Percentiles rank a stretch among this genome's conserved stretches.
phyloP scores from a whole-genome alignment of 2,888 invertebrate genomes.

The Neoaliturus tenellus region DNA sequence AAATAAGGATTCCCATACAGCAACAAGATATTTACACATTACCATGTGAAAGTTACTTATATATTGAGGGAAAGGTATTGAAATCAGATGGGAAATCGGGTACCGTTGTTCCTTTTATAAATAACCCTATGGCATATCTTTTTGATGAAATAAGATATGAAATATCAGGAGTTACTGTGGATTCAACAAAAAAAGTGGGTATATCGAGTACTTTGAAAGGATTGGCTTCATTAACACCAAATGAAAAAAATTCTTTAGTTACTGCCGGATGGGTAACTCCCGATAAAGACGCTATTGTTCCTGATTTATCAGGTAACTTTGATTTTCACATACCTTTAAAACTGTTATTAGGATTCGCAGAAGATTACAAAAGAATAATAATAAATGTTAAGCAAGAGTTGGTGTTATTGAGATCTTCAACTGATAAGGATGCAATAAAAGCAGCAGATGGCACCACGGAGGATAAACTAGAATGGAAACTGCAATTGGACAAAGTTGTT shows the following conservation, averaged over 20 bases:
- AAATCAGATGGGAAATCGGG: constrained; percentile 15
- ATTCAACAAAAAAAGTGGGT: constrained; percentile 54
- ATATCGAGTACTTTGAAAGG: constrained; percentile 56
- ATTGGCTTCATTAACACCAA: constrained; percentile 10
- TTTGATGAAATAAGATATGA: constrained; percentile 57
- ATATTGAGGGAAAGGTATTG: constrained; percentile 58
- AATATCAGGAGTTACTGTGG: constrained; percentile 56
- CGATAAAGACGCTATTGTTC: neutral
- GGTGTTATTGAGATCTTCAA: constrained; percentile 67
- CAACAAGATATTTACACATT: constrained; percentile 67
- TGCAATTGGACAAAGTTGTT: constrained; percentile 63
- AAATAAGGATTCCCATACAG: constrained; percentile 69
- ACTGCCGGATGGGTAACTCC: constrained; percentile 15
- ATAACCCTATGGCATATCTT: constrained; percentile 52
- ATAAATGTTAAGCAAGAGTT: constrained; percentile 71
- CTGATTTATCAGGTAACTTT: constrained; percentile 65
- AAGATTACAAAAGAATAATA: constrained; percentile 70
- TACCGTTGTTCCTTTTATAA: constrained; percentile 34
- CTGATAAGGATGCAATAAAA: constrained; percentile 67
- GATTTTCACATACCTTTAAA: constrained; percentile 68
- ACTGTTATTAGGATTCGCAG: constrained; percentile 69
- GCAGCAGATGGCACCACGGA: constrained; percentile 46
- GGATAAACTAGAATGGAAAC: constrained; percentile 45
- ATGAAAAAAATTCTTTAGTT: constrained; percentile 1
- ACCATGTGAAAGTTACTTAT: constrained; percentile 66